Evolutionary conservation across 2,797 vertebrate species (phyloP), one percentile per base, ranked within the genome.

Genomic region (Sebastes cheni): DNA sequence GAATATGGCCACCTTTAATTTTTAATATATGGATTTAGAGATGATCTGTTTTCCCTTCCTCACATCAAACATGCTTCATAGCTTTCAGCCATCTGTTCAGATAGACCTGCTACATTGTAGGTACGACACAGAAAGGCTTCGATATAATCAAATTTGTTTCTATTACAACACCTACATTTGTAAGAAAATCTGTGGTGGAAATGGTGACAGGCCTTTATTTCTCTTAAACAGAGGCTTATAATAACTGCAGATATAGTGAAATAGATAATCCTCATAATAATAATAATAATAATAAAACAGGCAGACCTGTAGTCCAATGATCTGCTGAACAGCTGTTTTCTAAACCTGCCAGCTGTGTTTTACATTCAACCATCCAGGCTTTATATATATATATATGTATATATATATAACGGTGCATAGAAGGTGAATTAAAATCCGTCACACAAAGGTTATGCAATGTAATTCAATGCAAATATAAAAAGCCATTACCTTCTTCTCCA

Each of bases 401-500:
- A 9, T 36, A 39, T 39, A 5, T 52, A 58, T 27, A 58, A 50
- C 58, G 52, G 27, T 1, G 0, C 12, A 6, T 5, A 30, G 10
- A 54, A 14, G 25, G 16, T 27, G 27, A 66, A 62, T 69, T 29
- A 22, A 20, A 22, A 34, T 3, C 39, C 60, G 18, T 3, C 58
- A 60, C 42, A 20, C 25, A 11, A 11, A 0, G 4, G 16, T 20
- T 27, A 7, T 5, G 16, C 29, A 32, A 78, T 12, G 5, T 2
- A 13, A 14, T 29, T 16, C 2, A 60, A 12, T 25, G 46, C 59
- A 13, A 18, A 54, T 16, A 27, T 32, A 55, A 82, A 32, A 20
- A 0, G 30, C 50, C 34, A 27, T 89, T 94, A 99, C 99, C 99
- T 97, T 99, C 99, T 78, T 99, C 99, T 64, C 99, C 99, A 86